These are phyloP conservation scores for Chloromyia formosa DNA, from an alignment of 2,888 invertebrate species.

Conservation along the genomic window DNA sequence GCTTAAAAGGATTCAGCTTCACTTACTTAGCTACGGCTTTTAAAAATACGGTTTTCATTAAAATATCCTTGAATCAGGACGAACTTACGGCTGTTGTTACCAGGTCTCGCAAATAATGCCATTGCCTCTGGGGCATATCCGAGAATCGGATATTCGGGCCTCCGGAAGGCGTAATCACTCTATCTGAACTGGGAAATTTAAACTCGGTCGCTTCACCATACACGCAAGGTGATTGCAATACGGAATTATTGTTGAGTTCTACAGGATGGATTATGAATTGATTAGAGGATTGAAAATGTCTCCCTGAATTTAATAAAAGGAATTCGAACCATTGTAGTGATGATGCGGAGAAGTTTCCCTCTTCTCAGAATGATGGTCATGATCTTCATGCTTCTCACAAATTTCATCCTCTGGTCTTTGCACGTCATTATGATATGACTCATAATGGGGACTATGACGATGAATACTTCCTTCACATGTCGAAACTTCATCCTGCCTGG, in stretches of 20 bases:
- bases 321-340: neutral
- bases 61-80: neutral
- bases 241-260: too few species aligned
- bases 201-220: conserved; percentile 9
- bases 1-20: too few species aligned
- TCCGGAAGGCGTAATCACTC: conserved; percentile 61
- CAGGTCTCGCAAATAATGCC: conserved; percentile 81
- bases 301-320: too few species aligned
- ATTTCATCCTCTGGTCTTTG: neutral
- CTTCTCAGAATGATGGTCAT: neutral
- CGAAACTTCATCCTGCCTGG: neutral
- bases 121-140: conserved; percentile 69
- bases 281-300: too few species aligned
- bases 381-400: neutral
- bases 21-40: too few species aligned
- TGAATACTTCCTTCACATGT: neutral
- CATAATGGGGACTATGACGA: neutral
- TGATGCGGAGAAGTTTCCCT: neutral
- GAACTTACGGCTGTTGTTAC: conserved; percentile 88
- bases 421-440: neutral
- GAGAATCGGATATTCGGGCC: conserved; percentile 59
- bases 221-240: conserved; percentile 12
- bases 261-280: neutral
- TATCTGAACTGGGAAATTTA: conserved; percentile 31
- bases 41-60: too few species aligned